These are phyloP conservation scores for Semicossyphus pulcher DNA, from an alignment of 2,113 vertebrate species.

Conservation along the genomic window DNA sequence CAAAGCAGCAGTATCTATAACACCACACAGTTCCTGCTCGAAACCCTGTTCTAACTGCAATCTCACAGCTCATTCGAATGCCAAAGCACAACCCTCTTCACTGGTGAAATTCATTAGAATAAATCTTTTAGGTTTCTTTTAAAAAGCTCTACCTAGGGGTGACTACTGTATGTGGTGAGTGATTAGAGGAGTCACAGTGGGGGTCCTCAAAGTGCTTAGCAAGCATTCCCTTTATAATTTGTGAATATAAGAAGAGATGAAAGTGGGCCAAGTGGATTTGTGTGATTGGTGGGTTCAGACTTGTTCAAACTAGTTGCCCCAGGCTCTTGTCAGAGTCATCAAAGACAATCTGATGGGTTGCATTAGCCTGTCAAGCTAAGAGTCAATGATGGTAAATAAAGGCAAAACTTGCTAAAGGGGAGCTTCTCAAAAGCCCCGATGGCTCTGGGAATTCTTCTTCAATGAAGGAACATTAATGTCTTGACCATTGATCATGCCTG, in stretches of 20 bases:
- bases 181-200: constrained; percentile 42
- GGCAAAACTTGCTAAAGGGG: background rate
- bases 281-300: constrained; percentile 2
- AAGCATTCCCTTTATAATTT: constrained; percentile 7
- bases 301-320: constrained; percentile 12
- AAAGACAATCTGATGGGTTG: background rate
- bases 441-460: no score
- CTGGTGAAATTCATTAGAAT: constrained; percentile 59
- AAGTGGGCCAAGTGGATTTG: constrained; percentile 26
- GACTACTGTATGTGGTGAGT: constrained; percentile 13
- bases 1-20: constrained; percentile 39
- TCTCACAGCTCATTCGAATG: constrained; percentile 44
- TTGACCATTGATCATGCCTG: background rate
- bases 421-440: background rate
- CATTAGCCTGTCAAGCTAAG: background rate
- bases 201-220: constrained; percentile 25
- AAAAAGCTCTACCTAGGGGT: constrained; percentile 41
- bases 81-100: constrained; percentile 10
- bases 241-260: constrained; percentile 25
- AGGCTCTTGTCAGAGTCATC: background rate
- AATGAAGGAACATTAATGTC: no score
- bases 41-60: constrained; percentile 30
- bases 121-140: constrained; percentile 58
- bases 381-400: constrained; percentile 10
- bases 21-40: constrained; percentile 31